Evolutionary conservation across 2,113 vertebrate species (phyloP).

Genomic region (Ictalurus furcatus): DNA sequence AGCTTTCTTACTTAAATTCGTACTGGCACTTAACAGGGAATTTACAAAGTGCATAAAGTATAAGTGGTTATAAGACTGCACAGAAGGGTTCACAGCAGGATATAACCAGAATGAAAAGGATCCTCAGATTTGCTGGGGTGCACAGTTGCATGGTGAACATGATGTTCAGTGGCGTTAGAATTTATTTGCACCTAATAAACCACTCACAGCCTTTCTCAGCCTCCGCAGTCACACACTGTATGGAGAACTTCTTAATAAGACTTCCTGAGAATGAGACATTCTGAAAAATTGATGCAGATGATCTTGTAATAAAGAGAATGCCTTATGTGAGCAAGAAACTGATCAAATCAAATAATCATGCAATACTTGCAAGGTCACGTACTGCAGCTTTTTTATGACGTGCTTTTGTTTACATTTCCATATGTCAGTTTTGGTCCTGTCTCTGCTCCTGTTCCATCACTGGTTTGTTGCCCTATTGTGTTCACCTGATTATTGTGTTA

Average conservation of each 20-base stretch:
- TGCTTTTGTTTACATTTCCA: neutral
- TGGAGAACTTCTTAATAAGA: neutral
- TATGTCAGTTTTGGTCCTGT: neutral
- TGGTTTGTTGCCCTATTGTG: neutral
- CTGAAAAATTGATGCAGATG: neutral
- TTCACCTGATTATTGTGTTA: neutral
- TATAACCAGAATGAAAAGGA: neutral
- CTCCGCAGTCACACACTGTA: neutral
- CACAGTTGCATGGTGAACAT: conserved; percentile 8
- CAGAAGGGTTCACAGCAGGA: neutral
- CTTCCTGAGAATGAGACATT: neutral
- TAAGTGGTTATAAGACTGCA: neutral
- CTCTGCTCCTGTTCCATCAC: neutral
- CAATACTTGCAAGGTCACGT: neutral
- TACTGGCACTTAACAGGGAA: neutral
- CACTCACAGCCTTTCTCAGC: neutral
- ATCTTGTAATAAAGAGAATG: neutral
- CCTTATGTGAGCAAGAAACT: neutral
- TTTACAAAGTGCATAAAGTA: neutral
- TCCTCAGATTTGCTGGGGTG: neutral
- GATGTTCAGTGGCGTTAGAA: conserved; percentile 12
- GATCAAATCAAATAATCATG: neutral
- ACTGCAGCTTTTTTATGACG: neutral
- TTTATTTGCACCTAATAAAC: conserved; percentile 25
- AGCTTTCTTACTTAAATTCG: neutral